Conservation (phyloP, 2,797 vertebrate species). For the Sebastolobus alascanus region DNA sequence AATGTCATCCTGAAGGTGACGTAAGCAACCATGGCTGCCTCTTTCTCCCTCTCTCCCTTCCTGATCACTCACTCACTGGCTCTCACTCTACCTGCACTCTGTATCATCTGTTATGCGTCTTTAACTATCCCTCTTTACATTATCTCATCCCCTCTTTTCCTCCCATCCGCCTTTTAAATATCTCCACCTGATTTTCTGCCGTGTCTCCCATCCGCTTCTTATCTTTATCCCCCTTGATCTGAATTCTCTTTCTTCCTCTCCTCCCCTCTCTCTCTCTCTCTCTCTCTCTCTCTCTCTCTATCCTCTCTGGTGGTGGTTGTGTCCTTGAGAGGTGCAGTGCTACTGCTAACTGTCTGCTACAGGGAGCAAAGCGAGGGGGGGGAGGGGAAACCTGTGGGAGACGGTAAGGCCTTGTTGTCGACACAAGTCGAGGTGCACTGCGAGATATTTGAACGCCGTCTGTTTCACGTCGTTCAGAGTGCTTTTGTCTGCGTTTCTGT, state of each 20-base stretch:
- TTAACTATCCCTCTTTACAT: constrained; percentile 39
- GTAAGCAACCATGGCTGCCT: constrained; percentile 74
- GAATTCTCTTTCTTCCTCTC: constrained; percentile 11
- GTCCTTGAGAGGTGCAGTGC: constrained; percentile 81
- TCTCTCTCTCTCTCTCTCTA: constrained; percentile 46
- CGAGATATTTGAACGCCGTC: constrained; percentile 42
- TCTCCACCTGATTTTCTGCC: constrained; percentile 30
- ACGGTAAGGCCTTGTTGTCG: constrained; percentile 41
- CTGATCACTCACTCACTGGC: constrained; percentile 53
- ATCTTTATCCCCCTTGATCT: constrained; percentile 26
- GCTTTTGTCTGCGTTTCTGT: constrained; percentile 26
- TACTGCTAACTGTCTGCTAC: constrained; percentile 73
- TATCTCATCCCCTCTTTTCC: constrained; percentile 27
- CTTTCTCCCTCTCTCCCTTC: constrained; percentile 26
- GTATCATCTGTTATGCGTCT: constrained; percentile 36
- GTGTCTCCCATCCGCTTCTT: constrained; percentile 16
- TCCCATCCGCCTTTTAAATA: constrained; percentile 34
- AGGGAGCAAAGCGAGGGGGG: constrained; percentile 55
- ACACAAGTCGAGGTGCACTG: constrained; percentile 53
- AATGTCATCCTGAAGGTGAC: constrained; percentile 87
- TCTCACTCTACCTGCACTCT: constrained; percentile 49
- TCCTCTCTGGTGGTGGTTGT: constrained; percentile 64
- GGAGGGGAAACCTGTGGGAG: constrained; percentile 74
- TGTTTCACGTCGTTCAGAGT: constrained; percentile 31
- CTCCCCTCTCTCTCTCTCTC: constrained; percentile 41